Evolutionary conservation across 2,113 vertebrate species (phyloP).

Genomic region (Gambusia holbrooki): DNA sequence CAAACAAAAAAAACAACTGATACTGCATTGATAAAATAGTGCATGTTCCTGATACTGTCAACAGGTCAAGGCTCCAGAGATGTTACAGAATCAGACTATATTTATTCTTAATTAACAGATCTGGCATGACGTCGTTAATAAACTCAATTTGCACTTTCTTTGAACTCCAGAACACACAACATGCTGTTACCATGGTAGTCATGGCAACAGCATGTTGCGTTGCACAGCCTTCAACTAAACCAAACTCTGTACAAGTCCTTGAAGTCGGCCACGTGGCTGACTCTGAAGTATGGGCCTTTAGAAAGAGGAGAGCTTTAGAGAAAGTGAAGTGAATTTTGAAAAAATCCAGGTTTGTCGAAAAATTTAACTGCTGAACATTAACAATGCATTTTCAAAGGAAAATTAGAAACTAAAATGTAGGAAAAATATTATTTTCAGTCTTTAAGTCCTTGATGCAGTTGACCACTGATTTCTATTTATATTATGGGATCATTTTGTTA

Average conservation of each 20-base stretch:
- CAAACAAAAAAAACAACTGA: not conserved
- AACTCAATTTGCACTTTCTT: slow-evolving; percentile 66
- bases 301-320: slow-evolving; percentile 13
- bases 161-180: slow-evolving; percentile 59
- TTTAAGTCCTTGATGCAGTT: slow-evolving; percentile 59
- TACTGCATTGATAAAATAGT: not conserved
- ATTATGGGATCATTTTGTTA: not conserved
- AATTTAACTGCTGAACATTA: slow-evolving; percentile 17
- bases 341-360: slow-evolving; percentile 16
- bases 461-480: slow-evolving; percentile 29
- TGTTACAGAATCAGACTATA: slow-evolving; percentile 11
- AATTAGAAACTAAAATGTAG: slow-evolving; percentile 63
- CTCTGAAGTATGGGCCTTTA: not conserved
- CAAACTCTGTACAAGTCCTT: slow-evolving; percentile 34
- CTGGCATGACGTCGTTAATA: slow-evolving; percentile 63
- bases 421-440: slow-evolving; percentile 73
- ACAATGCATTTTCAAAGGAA: slow-evolving; percentile 51
- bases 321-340: slow-evolving; percentile 24
- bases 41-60: not conserved
- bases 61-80: slow-evolving; percentile 30
- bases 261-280: slow-evolving; percentile 16
- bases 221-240: slow-evolving; percentile 31
- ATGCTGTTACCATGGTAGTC: slow-evolving; percentile 78
- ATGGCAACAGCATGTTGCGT: slow-evolving; percentile 5
- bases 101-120: slow-evolving; percentile 55